phyloP scores from a whole-genome alignment of 2,797 vertebrate species.

The Esox masquinongy region DNA sequence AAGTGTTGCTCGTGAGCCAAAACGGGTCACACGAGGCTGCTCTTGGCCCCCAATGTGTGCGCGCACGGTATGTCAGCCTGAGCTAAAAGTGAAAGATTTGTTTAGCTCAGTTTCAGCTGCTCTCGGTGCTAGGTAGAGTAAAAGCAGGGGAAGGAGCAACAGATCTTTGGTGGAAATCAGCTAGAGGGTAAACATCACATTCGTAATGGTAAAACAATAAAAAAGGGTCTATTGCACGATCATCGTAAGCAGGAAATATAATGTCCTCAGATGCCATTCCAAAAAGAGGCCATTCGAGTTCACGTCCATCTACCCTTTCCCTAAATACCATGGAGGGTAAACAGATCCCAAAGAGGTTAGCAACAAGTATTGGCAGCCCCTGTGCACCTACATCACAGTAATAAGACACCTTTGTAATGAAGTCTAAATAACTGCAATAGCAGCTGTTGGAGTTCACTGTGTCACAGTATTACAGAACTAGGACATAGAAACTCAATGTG shows the following conservation, averaged over 20 bases:
- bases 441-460: conserved; percentile 22
- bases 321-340: conserved; percentile 54
- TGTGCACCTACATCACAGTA: conserved; percentile 46
- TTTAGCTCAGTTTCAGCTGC: conserved; percentile 43
- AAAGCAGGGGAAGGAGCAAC: too few species aligned
- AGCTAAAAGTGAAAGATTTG: conserved; percentile 57
- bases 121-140: conserved; percentile 17
- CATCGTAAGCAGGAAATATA: conserved; percentile 10
- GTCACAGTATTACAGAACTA: conserved; percentile 25
- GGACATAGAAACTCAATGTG: background rate
- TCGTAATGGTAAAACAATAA: background rate
- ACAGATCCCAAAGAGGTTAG: conserved; percentile 37
- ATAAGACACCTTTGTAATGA: conserved; percentile 48
- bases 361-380: conserved; percentile 50
- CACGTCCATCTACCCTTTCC: conserved; percentile 28
- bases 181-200: background rate
- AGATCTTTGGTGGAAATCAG: background rate
- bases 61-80: conserved; percentile 25
- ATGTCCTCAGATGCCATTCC: conserved; percentile 26
- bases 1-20: too few species aligned
- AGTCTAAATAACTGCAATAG: conserved; percentile 30
- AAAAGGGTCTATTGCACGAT: background rate
- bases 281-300: background rate
- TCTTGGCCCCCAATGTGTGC: too few species aligned
- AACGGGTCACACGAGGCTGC: too few species aligned